Percentiles rank a stretch among this genome's conserved stretches.
phyloP scores from a whole-genome alignment of 2,888 invertebrate genomes.

The Empis livida region DNA sequence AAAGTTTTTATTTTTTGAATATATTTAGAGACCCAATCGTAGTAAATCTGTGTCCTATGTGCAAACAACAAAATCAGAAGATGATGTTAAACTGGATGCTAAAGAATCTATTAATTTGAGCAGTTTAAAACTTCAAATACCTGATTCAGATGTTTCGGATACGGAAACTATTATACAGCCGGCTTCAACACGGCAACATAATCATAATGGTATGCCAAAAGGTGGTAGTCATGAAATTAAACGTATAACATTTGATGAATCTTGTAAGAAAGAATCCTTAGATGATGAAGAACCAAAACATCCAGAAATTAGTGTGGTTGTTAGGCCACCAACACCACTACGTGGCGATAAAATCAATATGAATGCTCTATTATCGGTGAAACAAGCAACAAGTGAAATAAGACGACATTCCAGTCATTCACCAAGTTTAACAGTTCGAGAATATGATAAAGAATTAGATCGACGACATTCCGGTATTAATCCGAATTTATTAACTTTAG shows the following conservation, averaged over 20 bases:
- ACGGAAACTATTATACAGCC: conserved; percentile 11
- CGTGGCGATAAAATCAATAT: conserved; percentile 45
- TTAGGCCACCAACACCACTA: conserved; percentile 62
- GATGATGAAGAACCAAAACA: conserved; percentile 36
- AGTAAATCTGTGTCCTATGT: neutral
- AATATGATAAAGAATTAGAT: conserved; percentile 34
- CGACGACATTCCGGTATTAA: conserved; percentile 40
- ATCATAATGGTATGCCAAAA: too few species aligned
- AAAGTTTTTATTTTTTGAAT: neutral
- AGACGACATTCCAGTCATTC: conserved; percentile 36
- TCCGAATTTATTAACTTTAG: conserved; percentile 47
- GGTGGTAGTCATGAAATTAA: conserved; percentile 28
- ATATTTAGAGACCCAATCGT: neutral
- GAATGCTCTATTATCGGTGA: conserved; percentile 24
- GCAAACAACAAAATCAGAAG: conserved; percentile 15
- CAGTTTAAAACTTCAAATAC: conserved; percentile 13
- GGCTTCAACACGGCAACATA: neutral
- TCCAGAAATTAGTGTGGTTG: conserved; percentile 59
- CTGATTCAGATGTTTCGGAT: conserved; percentile 15
- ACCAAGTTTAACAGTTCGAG: conserved; percentile 39
- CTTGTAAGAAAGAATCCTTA: conserved; percentile 37
- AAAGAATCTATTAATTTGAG: neutral
- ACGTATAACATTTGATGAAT: conserved; percentile 38
- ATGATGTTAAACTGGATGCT: conserved; percentile 12
- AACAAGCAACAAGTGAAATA: conserved; percentile 30